phyloP scores from a whole-genome alignment of 1,140 invertebrate species.

The Spodoptera frugiperda region DNA sequence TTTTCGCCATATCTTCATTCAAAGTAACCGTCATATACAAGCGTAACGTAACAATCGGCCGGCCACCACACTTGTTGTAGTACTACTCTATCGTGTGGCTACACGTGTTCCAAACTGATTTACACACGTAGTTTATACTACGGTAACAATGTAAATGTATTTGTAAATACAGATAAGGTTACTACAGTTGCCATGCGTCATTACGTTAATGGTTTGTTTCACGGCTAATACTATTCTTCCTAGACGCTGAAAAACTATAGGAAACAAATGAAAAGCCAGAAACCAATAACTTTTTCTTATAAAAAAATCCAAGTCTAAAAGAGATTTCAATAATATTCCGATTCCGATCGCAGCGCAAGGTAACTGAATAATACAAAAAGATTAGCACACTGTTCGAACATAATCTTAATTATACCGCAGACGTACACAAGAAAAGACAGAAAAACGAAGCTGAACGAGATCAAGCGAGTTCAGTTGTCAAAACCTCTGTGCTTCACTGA shows the following conservation, averaged over 20 bases:
- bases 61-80: slow-evolving; percentile 4
- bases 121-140: slow-evolving; percentile 33
- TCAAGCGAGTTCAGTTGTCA: slow-evolving; percentile 46
- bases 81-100: background rate
- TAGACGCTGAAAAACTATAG: slow-evolving; percentile 14
- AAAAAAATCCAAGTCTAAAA: slow-evolving; percentile 5
- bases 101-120: slow-evolving; percentile 30
- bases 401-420: slow-evolving; percentile 42
- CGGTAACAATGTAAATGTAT: slow-evolving; percentile 27
- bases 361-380: slow-evolving; percentile 19
- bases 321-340: slow-evolving; percentile 27
- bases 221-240: slow-evolving; percentile 10
- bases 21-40: background rate
- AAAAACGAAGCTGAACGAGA: slow-evolving; percentile 30
- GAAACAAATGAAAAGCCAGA: slow-evolving; percentile 15
- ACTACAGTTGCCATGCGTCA: slow-evolving; percentile 34
- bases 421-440: background rate
- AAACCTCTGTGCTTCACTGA: slow-evolving; percentile 44
- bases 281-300: slow-evolving; percentile 26
- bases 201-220: slow-evolving; percentile 30
- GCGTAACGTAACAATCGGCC: slow-evolving; percentile 3
- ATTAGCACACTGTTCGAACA: slow-evolving; percentile 25
- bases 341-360: slow-evolving; percentile 21
- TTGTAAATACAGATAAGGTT: slow-evolving; percentile 45
- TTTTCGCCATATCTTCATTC: background rate